Percentiles rank a stretch among this genome's conserved stretches.
phyloP scores from a whole-genome alignment of 2,888 invertebrate genomes.

The Craniophora ligustri region DNA sequence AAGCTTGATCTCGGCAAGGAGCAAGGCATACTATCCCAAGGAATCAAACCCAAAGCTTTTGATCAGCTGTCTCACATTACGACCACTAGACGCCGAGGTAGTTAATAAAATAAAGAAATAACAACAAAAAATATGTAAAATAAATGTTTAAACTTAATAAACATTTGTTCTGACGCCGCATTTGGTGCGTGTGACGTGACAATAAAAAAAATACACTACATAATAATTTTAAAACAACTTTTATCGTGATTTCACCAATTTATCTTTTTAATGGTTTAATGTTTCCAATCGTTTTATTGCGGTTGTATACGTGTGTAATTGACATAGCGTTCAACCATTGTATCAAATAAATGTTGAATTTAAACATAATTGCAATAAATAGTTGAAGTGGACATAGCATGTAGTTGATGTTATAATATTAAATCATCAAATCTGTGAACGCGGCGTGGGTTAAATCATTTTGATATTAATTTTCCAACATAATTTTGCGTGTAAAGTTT shows the following conservation, averaged over 20 bases:
- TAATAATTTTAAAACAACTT: conserved; percentile 20
- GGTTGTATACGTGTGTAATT: conserved; percentile 16
- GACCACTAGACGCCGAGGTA: too few relatives aligned
- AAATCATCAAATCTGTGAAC: conserved; percentile 16
- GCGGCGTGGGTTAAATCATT: background rate
- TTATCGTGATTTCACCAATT: conserved; percentile 16
- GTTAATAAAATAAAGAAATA: too few relatives aligned
- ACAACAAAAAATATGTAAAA: too few relatives aligned
- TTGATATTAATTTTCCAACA: conserved; percentile 2
- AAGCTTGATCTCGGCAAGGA: too few relatives aligned
- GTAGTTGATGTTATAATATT: conserved; percentile 1
- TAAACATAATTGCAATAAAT: conserved; percentile 6
- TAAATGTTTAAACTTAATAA: background rate
- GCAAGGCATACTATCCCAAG: too few relatives aligned
- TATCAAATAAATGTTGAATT: conserved; percentile 25
- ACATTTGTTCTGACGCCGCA: background rate
- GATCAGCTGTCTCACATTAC: too few relatives aligned
- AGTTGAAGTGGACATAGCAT: conserved; percentile 8
- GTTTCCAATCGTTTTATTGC: conserved; percentile 35
- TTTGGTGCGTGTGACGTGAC: conserved; percentile 4
- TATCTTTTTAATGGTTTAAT: conserved; percentile 15
- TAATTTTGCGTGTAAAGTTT: conserved; percentile 4
- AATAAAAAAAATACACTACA: conserved; percentile 11
- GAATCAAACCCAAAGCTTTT: too few relatives aligned
- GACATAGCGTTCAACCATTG: conserved; percentile 7